These are phyloP conservation scores for Cephus pulcher DNA, from an alignment of 2,888 invertebrate genomes.

Conservation along the genomic window DNA sequence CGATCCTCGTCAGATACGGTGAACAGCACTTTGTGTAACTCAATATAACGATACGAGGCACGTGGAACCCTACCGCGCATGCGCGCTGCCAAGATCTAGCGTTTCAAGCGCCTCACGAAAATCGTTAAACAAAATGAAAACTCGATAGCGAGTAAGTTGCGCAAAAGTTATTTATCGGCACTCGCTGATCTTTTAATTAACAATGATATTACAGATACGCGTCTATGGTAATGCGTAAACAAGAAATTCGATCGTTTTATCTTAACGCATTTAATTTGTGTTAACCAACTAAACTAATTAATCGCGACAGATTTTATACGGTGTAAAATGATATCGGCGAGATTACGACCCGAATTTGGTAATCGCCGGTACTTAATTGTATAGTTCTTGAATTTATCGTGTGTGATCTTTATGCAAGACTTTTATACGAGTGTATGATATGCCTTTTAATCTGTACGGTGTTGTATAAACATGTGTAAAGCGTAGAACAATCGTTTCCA, in stretches of 20 bases:
- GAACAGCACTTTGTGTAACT: slow-evolving; percentile 14
- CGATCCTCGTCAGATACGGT: slow-evolving; percentile 3
- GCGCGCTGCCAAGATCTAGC: not conserved
- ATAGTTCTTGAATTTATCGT: not conserved
- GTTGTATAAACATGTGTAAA: not conserved
- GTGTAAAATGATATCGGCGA: not conserved
- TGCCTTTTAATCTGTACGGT: not conserved
- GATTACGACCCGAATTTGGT: not conserved
- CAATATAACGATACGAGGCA: not conserved
- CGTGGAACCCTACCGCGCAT: not conserved
- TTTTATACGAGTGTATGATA: not conserved
- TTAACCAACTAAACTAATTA: not conserved
- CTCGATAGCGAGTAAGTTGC: not conserved
- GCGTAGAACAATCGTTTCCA: not conserved
- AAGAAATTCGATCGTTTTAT: not conserved
- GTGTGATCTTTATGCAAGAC: not conserved
- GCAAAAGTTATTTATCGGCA: not conserved
- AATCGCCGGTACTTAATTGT: not conserved
- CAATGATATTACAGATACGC: not conserved
- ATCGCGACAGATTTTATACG: not conserved
- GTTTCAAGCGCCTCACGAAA: not conserved
- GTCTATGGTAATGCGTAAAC: not conserved
- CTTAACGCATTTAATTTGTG: not conserved
- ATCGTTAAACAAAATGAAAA: not conserved
- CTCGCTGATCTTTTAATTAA: not conserved